These are phyloP conservation scores for Pilophorus perplexus DNA, from an alignment of 2,888 invertebrate species.

Conservation along the genomic window DNA sequence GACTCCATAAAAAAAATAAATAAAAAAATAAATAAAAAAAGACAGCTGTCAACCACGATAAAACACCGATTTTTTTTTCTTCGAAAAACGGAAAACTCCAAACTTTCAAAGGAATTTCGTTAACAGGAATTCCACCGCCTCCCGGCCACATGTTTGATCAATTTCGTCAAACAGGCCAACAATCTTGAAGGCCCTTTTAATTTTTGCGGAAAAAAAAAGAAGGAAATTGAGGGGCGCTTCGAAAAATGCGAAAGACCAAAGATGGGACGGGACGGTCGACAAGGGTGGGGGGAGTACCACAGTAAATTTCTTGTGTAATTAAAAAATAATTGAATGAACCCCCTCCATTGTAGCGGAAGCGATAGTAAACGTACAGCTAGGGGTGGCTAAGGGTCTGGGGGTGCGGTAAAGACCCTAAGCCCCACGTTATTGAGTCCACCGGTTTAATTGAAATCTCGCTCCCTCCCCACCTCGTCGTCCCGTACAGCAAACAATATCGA, in stretches of 20 bases:
- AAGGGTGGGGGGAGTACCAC: background rate
- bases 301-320: conserved; percentile 29
- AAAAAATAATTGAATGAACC: conserved; percentile 31
- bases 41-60: background rate
- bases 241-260: too few relatives aligned
- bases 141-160: too few relatives aligned
- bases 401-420: background rate
- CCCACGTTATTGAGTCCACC: conserved; percentile 15
- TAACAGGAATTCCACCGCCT: too few relatives aligned
- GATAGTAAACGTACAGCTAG: background rate
- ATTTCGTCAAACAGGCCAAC: too few relatives aligned
- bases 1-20: background rate
- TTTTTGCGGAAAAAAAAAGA: conserved; percentile 5
- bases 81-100: too few relatives aligned
- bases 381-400: background rate
- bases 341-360: conserved; percentile 15
- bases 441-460: conserved; percentile 24
- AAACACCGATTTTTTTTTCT: background rate
- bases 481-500: background rate
- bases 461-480: background rate
- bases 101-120: too few relatives aligned
- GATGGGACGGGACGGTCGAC: background rate
- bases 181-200: too few relatives aligned
- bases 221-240: too few relatives aligned
- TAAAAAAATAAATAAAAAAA: background rate